Percentiles rank a stretch among this genome's conserved stretches.
phyloP scores from a whole-genome alignment of 1,140 invertebrate species.

The Caerostris darwini region DNA sequence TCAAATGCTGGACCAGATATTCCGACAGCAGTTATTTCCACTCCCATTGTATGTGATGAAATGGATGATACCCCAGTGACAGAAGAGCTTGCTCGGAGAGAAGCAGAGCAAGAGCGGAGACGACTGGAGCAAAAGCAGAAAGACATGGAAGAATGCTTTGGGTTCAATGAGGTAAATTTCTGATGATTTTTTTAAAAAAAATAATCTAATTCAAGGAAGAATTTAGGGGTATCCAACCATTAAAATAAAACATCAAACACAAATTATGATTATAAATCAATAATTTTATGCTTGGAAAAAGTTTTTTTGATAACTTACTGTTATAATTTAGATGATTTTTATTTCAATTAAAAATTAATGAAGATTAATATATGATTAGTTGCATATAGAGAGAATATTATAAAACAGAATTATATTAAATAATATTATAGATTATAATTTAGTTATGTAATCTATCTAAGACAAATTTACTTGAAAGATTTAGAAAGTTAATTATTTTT shows the following conservation, averaged over 20 bases:
- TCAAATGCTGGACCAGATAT: neutral
- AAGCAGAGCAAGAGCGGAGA: slow-evolving; percentile 81
- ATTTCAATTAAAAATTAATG: no score
- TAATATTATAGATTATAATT: no score
- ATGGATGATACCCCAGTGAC: neutral
- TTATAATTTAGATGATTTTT: no score
- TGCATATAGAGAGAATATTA: no score
- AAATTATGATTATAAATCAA: neutral
- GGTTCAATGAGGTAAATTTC: slow-evolving; percentile 88
- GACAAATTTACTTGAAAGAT: no score
- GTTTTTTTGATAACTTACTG: no score
- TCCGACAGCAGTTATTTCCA: neutral
- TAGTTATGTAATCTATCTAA: no score
- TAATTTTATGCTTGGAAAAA: neutral
- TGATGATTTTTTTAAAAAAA: neutral
- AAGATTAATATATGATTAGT: no score
- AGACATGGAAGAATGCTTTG: slow-evolving; percentile 91
- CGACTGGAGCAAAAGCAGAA: slow-evolving; percentile 84
- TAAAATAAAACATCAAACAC: neutral
- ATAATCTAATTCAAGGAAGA: no score
- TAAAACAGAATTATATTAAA: no score
- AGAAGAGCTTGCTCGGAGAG: slow-evolving; percentile 77
- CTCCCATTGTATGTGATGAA: neutral
- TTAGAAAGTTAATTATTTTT: no score
- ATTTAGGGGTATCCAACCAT: neutral